phyloP scores from a whole-genome alignment of 2,888 invertebrate genomes.

The Brenthis daphne region DNA sequence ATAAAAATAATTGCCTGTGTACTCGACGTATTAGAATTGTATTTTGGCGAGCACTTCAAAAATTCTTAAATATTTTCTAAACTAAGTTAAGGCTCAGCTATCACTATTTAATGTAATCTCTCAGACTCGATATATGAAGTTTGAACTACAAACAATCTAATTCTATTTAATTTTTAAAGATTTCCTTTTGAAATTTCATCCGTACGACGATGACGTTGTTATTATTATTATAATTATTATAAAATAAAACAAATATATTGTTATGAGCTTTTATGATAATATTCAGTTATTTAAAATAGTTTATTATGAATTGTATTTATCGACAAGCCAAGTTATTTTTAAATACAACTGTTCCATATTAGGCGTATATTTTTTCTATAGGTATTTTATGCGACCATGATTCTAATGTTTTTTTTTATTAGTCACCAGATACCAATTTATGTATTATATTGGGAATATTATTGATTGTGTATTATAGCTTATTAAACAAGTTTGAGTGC shows the following conservation, averaged over 20 bases:
- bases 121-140: conserved; percentile 51
- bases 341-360: conserved; percentile 15
- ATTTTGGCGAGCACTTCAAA: conserved; percentile 58
- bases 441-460: neutral
- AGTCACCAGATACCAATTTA: neutral
- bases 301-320: conserved; percentile 11
- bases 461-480: neutral
- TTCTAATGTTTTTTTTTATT: neutral
- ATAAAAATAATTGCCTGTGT: conserved; percentile 61
- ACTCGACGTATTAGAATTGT: conserved; percentile 60
- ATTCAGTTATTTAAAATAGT: conserved; percentile 16
- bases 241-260: conserved; percentile 23
- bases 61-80: conserved; percentile 64
- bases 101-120: conserved; percentile 51
- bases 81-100: conserved; percentile 68
- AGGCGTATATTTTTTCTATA: conserved; percentile 11
- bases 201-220: conserved; percentile 43
- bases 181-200: conserved; percentile 57
- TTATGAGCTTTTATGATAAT: conserved; percentile 24
- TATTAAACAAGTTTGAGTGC: neutral
- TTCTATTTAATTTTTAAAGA: conserved; percentile 18
- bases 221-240: conserved; percentile 23
- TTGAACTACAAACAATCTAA: conserved; percentile 62
- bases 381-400: conserved; percentile 5
- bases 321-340: conserved; percentile 11